phyloP scores from a whole-genome alignment of 1,140 invertebrate genomes.

The Calliphora vicina region DNA sequence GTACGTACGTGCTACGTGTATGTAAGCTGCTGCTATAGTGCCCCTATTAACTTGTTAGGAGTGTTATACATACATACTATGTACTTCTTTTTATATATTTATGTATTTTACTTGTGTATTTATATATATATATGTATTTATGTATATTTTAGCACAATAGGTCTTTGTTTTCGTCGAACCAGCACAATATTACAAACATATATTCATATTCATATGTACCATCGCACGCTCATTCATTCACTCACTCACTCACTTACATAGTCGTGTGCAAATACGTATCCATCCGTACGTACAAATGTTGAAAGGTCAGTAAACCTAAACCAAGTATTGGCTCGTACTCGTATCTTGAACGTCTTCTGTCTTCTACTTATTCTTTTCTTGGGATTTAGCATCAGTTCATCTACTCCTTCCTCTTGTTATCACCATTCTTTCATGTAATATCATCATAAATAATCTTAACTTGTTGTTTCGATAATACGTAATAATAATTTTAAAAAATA shows the following conservation, averaged over 20 bases:
- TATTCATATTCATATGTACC: no score
- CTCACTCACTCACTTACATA: no score
- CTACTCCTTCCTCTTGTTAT: not conserved
- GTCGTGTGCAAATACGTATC: not conserved
- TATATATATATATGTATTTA: no score
- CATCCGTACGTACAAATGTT: not conserved
- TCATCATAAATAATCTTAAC: not conserved
- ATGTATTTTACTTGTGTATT: no score
- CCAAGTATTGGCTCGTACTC: not conserved
- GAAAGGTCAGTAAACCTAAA: not conserved
- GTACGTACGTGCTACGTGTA: no score
- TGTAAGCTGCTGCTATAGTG: not conserved
- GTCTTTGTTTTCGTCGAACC: not conserved
- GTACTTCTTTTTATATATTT: no score
- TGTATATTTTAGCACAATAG: not conserved
- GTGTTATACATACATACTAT: not conserved
- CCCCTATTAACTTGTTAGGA: constrained; percentile 12
- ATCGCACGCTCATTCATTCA: no score
- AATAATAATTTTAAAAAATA: no score
- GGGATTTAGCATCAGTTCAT: no score
- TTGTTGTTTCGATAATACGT: not conserved
- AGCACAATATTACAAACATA: not conserved
- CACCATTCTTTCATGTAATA: not conserved
- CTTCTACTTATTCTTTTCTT: no score
- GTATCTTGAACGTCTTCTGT: not conserved